A percentile compares a stretch with the other conserved stretches of the same genome.
Conservation (phyloP, 2,888 invertebrate species). For the Zygothrica quintamaculata region DNA sequence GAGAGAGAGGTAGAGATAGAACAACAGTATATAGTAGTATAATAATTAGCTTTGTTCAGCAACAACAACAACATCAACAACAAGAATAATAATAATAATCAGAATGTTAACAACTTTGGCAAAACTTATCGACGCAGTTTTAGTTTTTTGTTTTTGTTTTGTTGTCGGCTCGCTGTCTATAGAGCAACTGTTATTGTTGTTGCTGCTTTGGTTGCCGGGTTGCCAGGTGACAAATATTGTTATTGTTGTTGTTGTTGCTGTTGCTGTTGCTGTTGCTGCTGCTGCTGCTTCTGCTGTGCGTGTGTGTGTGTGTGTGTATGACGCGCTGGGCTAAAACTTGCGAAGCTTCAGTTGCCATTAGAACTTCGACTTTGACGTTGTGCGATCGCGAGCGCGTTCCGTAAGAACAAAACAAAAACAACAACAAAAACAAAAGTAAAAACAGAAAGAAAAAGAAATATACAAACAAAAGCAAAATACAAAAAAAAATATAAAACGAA, state of each 20-base stretch:
- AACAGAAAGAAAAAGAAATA: slow-evolving; percentile 6
- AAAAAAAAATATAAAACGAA: too few species aligned
- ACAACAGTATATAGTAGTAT: slow-evolving; percentile 22
- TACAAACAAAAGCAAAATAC: too few species aligned
- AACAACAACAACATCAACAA: slow-evolving; percentile 30
- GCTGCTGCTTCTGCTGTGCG: slow-evolving; percentile 35
- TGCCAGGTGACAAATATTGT: slow-evolving; percentile 69
- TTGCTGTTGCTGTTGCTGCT: slow-evolving; percentile 28
- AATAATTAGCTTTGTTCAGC: slow-evolving; percentile 65
- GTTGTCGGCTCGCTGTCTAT: slow-evolving; percentile 48
- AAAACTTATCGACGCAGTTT: slow-evolving; percentile 57
- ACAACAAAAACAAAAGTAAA: too few species aligned
- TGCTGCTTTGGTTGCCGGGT: slow-evolving; percentile 55
- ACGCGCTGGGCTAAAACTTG: slow-evolving; percentile 61
- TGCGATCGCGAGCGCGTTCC: slow-evolving; percentile 66
- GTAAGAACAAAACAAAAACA: slow-evolving; percentile 18
- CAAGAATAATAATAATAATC: slow-evolving; percentile 45
- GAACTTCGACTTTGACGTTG: slow-evolving; percentile 80
- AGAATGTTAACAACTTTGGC: slow-evolving; percentile 64
- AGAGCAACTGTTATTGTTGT: slow-evolving; percentile 12
- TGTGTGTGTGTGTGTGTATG: slow-evolving; percentile 33
- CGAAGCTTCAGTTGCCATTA: slow-evolving; percentile 77
- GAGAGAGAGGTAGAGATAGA: slow-evolving; percentile 15
- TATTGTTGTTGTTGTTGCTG: slow-evolving; percentile 26
- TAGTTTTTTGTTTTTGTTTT: slow-evolving; percentile 20